phyloP scores from a whole-genome alignment of 1,140 invertebrate species.

The Zaprionus taronus region DNA sequence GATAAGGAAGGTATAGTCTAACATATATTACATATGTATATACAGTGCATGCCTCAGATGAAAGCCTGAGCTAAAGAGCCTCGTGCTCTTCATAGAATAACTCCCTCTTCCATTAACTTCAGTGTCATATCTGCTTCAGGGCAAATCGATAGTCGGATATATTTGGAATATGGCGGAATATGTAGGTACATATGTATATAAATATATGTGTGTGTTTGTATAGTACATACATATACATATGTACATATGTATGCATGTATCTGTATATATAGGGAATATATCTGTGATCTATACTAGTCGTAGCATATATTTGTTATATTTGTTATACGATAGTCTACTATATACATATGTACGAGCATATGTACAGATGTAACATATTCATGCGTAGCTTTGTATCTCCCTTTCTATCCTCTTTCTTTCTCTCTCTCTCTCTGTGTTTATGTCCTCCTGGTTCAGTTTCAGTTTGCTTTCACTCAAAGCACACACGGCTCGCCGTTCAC shows the following conservation, averaged over 20 bases:
- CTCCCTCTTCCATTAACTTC: background rate
- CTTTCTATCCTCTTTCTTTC: background rate
- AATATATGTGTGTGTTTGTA: background rate
- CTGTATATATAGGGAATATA: too few species aligned
- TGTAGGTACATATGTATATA: too few species aligned
- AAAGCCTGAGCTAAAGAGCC: background rate
- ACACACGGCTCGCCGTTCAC: constrained; percentile 53
- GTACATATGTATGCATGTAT: background rate
- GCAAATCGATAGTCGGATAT: too few species aligned
- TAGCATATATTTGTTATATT: background rate
- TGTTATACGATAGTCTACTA: background rate
- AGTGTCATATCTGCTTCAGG: background rate
- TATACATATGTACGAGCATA: background rate
- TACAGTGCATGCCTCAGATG: background rate
- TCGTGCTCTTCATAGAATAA: background rate
- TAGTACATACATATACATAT: too few species aligned
- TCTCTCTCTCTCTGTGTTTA: background rate
- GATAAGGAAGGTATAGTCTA: too few species aligned
- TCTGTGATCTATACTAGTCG: background rate
- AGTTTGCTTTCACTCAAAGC: constrained; percentile 28
- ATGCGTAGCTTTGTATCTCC: background rate
- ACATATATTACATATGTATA: background rate
- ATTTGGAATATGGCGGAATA: background rate
- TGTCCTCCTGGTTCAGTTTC: constrained; percentile 15
- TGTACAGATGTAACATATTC: background rate